phyloP scores from a whole-genome alignment of 2,113 vertebrate species.

The Bubo blakistoni region DNA sequence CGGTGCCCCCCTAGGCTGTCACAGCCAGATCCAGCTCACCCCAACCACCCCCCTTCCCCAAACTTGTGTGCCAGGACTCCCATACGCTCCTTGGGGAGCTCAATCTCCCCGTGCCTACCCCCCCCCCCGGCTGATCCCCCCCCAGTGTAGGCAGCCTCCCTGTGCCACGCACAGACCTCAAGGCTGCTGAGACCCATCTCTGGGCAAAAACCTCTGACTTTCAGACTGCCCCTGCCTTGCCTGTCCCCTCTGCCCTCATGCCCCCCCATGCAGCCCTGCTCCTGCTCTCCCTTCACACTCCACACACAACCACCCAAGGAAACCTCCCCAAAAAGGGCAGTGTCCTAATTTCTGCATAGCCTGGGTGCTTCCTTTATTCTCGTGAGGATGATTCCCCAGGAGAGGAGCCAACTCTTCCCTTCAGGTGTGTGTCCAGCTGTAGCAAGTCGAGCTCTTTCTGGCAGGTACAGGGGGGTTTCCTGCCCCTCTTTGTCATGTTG shows the following conservation, averaged over 20 bases:
- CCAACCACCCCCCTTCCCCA: not conserved
- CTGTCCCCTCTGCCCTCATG: not conserved
- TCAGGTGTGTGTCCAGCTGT: not conserved
- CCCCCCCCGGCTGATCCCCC: not conserved
- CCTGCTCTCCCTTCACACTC: not conserved
- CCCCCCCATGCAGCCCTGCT: not conserved
- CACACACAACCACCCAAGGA: not conserved
- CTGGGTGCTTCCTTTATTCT: not conserved
- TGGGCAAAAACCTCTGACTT: not conserved
- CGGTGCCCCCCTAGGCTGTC: not conserved
- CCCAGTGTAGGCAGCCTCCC: not conserved
- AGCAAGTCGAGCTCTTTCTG: not conserved
- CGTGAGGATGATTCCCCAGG: rapidly evolving
- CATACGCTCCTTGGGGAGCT: not conserved
- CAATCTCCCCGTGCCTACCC: rapidly evolving
- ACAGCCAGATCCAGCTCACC: not conserved
- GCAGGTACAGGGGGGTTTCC: rapidly evolving
- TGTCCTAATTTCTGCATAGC: not conserved
- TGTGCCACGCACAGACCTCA: not conserved
- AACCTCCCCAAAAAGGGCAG: not conserved
- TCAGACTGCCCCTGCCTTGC: not conserved
- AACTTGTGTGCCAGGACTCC: not conserved
- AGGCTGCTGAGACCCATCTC: not conserved
- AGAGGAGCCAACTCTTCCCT: not conserved
- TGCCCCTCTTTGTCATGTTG: not conserved